Evolutionary conservation across 2,113 vertebrate species (phyloP).

Genomic region (Heterotis niloticus): DNA sequence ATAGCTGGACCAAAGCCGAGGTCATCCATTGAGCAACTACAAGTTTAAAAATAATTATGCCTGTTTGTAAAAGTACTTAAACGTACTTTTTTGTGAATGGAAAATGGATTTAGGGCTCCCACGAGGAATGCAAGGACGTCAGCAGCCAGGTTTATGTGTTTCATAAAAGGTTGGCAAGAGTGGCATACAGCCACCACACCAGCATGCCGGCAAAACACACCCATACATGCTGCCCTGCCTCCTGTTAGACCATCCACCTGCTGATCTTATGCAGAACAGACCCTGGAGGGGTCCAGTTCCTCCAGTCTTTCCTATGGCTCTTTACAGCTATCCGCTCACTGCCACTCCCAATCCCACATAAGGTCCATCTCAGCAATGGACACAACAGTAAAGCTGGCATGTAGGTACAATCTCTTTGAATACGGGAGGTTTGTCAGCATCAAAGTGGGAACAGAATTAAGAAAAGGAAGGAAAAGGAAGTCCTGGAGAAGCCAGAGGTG

Average conservation of each 20-base stretch:
- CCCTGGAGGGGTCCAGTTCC: not conserved
- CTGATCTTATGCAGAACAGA: not conserved
- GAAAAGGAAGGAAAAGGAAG: not conserved
- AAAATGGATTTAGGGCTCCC: no score
- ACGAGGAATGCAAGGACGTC: no score
- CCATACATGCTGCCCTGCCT: not conserved
- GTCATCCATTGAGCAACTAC: not conserved
- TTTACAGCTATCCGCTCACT: no score
- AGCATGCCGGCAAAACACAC: not conserved
- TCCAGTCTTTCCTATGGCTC: no score
- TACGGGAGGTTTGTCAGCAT: slow-evolving; percentile 24
- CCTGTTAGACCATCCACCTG: not conserved
- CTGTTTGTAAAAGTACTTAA: no score
- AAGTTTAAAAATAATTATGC: no score
- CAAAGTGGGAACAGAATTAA: not conserved
- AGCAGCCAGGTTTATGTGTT: no score
- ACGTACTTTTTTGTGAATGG: no score
- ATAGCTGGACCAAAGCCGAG: not conserved
- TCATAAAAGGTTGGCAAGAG: no score
- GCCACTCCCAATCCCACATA: not conserved
- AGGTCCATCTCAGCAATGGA: not conserved
- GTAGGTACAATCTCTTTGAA: slow-evolving; percentile 27
- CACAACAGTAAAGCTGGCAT: slow-evolving; percentile 25
- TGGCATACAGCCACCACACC: no score
- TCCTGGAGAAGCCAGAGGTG: not conserved